A percentile compares a stretch with the other conserved stretches of the same genome.
These are phyloP conservation scores for Nerophis lumbriciformis DNA, from an alignment of 2,113 vertebrate species.

Conservation along the genomic window DNA sequence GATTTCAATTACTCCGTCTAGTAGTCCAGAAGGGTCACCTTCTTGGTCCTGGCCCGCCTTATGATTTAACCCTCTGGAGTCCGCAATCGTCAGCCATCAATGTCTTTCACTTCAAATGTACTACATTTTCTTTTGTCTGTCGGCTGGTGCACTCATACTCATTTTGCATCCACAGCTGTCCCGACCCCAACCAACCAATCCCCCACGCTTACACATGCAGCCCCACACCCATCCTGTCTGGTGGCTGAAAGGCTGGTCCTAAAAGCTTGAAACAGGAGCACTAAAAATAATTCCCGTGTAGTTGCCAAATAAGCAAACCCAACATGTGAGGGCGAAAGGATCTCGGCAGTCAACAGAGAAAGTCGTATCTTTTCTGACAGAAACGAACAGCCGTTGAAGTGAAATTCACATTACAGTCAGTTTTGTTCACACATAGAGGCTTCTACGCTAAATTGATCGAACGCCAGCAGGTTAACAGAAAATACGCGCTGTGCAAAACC, in stretches of 20 bases:
- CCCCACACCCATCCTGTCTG: slow-evolving; percentile 15
- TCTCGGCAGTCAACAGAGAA: slow-evolving; percentile 1
- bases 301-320: slow-evolving; percentile 11
- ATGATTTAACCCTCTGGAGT: neutral
- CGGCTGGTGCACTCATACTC: slow-evolving; percentile 29
- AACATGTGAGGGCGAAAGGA: slow-evolving; percentile 2
- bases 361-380: neutral
- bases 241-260: slow-evolving; percentile 36
- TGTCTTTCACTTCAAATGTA: slow-evolving; percentile 26
- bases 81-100: slow-evolving; percentile 31
- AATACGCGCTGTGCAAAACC: slow-evolving; percentile 22
- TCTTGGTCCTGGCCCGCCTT: slow-evolving; percentile 11
- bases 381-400: slow-evolving; percentile 1
- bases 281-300: slow-evolving; percentile 36
- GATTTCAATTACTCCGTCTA: slow-evolving; percentile 49
- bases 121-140: slow-evolving; percentile 52
- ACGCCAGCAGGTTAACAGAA: slow-evolving; percentile 20
- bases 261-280: slow-evolving; percentile 10
- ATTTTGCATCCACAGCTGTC: slow-evolving; percentile 62
- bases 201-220: slow-evolving; percentile 7
- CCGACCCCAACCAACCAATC: slow-evolving; percentile 6
- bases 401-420: neutral
- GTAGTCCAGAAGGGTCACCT: slow-evolving; percentile 44
- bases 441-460: slow-evolving; percentile 14
- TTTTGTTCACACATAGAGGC: neutral